Evolutionary conservation across 1,140 invertebrate species (phyloP).

Genomic region (Drosophila jambulina): DNA sequence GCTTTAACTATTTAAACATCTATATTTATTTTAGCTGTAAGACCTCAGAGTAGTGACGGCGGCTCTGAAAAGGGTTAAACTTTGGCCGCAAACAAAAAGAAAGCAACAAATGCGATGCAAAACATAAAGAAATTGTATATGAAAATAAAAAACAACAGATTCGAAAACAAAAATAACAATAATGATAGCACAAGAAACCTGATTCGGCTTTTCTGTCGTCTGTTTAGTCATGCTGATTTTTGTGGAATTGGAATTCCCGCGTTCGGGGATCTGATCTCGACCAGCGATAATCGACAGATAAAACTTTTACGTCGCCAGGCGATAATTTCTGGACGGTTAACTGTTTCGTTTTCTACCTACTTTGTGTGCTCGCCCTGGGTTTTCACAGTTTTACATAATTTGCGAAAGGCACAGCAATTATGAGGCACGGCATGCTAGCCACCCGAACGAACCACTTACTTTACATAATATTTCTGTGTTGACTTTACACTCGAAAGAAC

Average conservation of each 20-base stretch:
- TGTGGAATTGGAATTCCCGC: slow-evolving; percentile 74
- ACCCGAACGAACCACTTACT: slow-evolving; percentile 35
- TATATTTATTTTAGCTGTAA: slow-evolving; percentile 78
- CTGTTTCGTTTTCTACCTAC: slow-evolving; percentile 34
- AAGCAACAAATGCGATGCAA: slow-evolving; percentile 55
- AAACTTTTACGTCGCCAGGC: slow-evolving; percentile 69
- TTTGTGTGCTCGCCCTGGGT: neutral
- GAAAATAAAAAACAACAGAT: slow-evolving; percentile 48
- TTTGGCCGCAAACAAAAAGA: slow-evolving; percentile 55
- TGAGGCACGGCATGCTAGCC: neutral
- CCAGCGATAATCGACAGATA: slow-evolving; percentile 62
- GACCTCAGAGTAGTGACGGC: slow-evolving; percentile 22
- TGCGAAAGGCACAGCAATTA: slow-evolving; percentile 26
- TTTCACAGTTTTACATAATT: slow-evolving; percentile 62
- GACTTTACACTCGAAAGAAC: slow-evolving; percentile 58
- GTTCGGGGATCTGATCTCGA: slow-evolving; percentile 42
- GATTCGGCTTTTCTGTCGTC: slow-evolving; percentile 47
- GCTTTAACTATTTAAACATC: slow-evolving; percentile 67
- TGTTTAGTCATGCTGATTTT: slow-evolving; percentile 79
- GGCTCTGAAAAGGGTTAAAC: slow-evolving; percentile 18
- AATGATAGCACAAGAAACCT: slow-evolving; percentile 47
- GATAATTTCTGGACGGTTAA: slow-evolving; percentile 56
- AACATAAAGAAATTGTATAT: slow-evolving; percentile 58
- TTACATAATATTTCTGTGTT: slow-evolving; percentile 67
- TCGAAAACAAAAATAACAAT: slow-evolving; percentile 52